Percentiles rank a stretch among this genome's conserved stretches.
Evolutionary conservation across 1,140 invertebrate genomes (phyloP).

Genomic region (Zeugodacus cucurbitae): DNA sequence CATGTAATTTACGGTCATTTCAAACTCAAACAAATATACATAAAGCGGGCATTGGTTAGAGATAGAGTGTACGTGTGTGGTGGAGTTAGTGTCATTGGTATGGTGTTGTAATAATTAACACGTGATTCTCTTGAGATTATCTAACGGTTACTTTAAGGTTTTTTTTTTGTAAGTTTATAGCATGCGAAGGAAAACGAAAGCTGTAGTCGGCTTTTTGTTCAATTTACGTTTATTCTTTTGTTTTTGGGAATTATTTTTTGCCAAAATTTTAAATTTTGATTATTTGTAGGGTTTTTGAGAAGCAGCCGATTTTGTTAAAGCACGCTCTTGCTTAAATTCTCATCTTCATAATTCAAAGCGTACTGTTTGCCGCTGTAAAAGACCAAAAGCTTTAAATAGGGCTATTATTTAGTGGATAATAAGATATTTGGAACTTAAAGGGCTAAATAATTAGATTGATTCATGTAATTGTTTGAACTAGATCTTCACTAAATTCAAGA

Average conservation of each 20-base stretch:
- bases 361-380: slow-evolving; percentile 45
- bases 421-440: neutral
- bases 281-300: neutral
- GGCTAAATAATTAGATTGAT: neutral
- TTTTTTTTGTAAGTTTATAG: too few species aligned
- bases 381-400: slow-evolving; percentile 45
- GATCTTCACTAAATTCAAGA: too few species aligned
- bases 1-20: slow-evolving; percentile 27
- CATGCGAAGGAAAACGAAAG: too few species aligned
- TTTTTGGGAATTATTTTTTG: neutral
- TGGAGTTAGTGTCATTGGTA: too few species aligned
- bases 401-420: slow-evolving; percentile 38
- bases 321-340: slow-evolving; percentile 8
- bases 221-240: neutral
- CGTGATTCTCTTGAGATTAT: too few species aligned
- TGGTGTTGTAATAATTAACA: too few species aligned
- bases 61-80: too few species aligned
- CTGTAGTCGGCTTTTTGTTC: too few species aligned
- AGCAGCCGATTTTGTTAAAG: slow-evolving; percentile 1
- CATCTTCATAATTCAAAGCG: slow-evolving; percentile 42
- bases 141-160: too few species aligned
- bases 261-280: neutral
- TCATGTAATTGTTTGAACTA: too few species aligned
- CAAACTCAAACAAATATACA: neutral
- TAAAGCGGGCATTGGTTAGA: neutral